These are phyloP conservation scores for Centropyge bicolor DNA, from an alignment of 2,797 vertebrate genomes.

Conservation along the genomic window DNA sequence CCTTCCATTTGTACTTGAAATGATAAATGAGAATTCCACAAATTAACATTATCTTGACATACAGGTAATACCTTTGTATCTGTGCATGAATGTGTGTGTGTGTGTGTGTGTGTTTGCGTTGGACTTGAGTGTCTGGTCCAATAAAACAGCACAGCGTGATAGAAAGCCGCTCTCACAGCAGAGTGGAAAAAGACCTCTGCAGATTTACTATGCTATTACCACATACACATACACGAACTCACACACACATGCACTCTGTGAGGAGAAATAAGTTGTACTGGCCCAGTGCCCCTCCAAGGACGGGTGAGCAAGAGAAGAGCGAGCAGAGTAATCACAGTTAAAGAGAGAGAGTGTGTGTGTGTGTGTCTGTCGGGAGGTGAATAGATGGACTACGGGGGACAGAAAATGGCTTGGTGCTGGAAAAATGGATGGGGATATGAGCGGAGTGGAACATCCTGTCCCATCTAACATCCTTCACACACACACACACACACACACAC, in stretches of 20 bases:
- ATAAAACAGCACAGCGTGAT: slow-evolving; percentile 72
- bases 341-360: slow-evolving; percentile 51
- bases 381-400: slow-evolving; percentile 67
- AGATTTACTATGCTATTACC: slow-evolving; percentile 82
- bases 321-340: slow-evolving; percentile 80
- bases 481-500: slow-evolving; percentile 35
- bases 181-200: slow-evolving; percentile 75
- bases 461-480: slow-evolving; percentile 66
- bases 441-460: slow-evolving; percentile 78
- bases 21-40: neutral
- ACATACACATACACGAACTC: slow-evolving; percentile 57
- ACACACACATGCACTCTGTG: slow-evolving; percentile 23
- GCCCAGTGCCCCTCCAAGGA: slow-evolving; percentile 79
- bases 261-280: slow-evolving; percentile 73
- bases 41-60: slow-evolving; percentile 37
- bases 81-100: slow-evolving; percentile 38
- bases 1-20: slow-evolving; percentile 5
- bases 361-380: slow-evolving; percentile 50
- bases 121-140: slow-evolving; percentile 60
- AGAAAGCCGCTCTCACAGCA: slow-evolving; percentile 64
- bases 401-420: slow-evolving; percentile 66
- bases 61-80: slow-evolving; percentile 26
- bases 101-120: slow-evolving; percentile 59
- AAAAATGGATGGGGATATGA: slow-evolving; percentile 76
- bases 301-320: slow-evolving; percentile 63